phyloP scores from a whole-genome alignment of 2,888 invertebrate species.

The Ochropleura leucogaster region DNA sequence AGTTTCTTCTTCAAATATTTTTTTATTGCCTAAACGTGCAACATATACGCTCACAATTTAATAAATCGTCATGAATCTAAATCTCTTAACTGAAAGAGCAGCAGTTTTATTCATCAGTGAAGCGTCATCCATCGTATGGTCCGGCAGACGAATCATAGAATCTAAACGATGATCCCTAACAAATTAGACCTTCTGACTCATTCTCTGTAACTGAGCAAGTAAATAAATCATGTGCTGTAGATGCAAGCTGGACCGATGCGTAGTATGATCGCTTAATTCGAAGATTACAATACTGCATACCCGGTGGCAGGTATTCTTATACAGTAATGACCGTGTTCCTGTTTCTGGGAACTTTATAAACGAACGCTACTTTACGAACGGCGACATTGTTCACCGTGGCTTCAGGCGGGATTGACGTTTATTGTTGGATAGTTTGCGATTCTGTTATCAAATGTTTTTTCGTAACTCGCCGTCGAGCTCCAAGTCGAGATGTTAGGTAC shows the following conservation, averaged over 20 bases:
- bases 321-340: conserved; percentile 53
- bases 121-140: not conserved
- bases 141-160: not conserved
- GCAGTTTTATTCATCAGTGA: not conserved
- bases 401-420: conserved; percentile 51
- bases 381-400: conserved; percentile 55
- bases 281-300: conserved; percentile 61
- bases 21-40: not conserved
- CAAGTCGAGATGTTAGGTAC: conserved; percentile 41
- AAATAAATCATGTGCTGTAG: conserved; percentile 42
- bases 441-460: conserved; percentile 44
- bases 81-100: not conserved
- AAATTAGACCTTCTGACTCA: conserved; percentile 24
- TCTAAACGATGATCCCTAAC: not conserved
- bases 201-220: not conserved
- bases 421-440: conserved; percentile 41
- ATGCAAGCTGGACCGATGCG: conserved; percentile 41
- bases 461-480: conserved; percentile 33
- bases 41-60: not conserved
- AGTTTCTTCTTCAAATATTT: not conserved
- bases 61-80: not conserved
- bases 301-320: conserved; percentile 54
- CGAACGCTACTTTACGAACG: conserved; percentile 18
- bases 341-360: conserved; percentile 40
- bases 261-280: conserved; percentile 43